These are phyloP conservation scores for Serripes groenlandicus DNA, from an alignment of 2,888 invertebrate genomes.

Conservation along the genomic window DNA sequence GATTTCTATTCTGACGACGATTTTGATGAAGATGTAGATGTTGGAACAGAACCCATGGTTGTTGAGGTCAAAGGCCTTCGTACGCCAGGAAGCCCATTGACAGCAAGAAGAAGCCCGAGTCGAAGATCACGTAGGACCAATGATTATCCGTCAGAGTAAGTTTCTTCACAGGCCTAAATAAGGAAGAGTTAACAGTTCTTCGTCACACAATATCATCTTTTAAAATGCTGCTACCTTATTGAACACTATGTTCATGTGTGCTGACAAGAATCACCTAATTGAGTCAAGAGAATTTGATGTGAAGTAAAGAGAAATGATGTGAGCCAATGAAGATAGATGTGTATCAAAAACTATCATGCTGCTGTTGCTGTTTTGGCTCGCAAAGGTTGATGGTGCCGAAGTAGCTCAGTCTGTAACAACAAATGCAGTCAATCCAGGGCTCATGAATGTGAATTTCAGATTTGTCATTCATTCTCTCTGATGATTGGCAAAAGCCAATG, in stretches of 20 bases:
- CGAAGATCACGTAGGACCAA: background rate
- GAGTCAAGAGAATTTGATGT: too few species aligned
- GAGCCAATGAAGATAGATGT: too few species aligned
- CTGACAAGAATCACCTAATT: too few species aligned
- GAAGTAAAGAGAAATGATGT: too few species aligned
- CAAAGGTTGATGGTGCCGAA: too few species aligned
- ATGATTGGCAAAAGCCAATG: background rate
- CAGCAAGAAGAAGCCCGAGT: constrained; percentile 52
- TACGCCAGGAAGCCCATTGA: constrained; percentile 48
- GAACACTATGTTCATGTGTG: too few species aligned
- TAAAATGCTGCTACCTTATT: too few species aligned
- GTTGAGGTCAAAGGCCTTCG: constrained; percentile 60
- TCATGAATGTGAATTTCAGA: background rate
- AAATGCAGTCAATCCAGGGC: background rate
- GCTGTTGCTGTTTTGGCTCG: too few species aligned
- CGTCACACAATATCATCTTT: too few species aligned
- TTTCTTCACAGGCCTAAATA: too few species aligned
- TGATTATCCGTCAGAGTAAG: constrained; percentile 34
- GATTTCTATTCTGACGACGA: constrained; percentile 57
- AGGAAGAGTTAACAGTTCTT: too few species aligned
- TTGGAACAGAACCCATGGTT: constrained; percentile 52
- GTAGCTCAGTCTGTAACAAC: background rate
- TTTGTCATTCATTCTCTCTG: background rate
- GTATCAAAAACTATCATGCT: too few species aligned
- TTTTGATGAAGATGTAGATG: constrained; percentile 42